Percentiles rank a stretch among this genome's conserved stretches.
phyloP scores from a whole-genome alignment of 2,888 invertebrate genomes.

The Leuctra nigra region DNA sequence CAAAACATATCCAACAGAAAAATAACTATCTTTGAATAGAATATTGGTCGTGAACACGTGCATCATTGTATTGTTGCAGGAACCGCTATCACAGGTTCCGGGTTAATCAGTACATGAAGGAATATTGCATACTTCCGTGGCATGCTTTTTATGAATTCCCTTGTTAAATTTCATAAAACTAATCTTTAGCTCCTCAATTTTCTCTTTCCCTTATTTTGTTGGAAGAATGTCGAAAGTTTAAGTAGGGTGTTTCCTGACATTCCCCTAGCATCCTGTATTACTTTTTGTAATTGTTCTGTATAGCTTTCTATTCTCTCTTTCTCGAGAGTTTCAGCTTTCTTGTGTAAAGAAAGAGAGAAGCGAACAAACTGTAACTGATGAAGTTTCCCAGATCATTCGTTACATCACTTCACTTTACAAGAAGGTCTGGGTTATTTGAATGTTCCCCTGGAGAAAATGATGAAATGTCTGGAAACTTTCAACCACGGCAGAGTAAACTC shows the following conservation, averaged over 20 bases:
- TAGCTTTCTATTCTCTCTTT: slow-evolving; percentile 1
- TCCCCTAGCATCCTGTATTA: not conserved
- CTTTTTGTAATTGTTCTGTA: not conserved
- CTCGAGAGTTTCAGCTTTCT: too few relatives aligned
- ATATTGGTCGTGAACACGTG: too few relatives aligned
- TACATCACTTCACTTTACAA: slow-evolving; percentile 7
- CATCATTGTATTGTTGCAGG: too few relatives aligned
- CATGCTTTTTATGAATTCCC: too few relatives aligned
- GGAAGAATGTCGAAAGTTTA: slow-evolving; percentile 4
- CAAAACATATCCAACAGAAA: too few relatives aligned
- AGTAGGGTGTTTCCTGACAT: not conserved
- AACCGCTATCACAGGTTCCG: too few relatives aligned
- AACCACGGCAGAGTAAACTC: slow-evolving; percentile 8
- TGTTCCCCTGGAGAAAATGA: not conserved
- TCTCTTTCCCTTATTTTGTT: slow-evolving; percentile 1
- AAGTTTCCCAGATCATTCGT: slow-evolving; percentile 13
- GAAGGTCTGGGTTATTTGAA: slow-evolving; percentile 1
- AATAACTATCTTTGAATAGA: too few relatives aligned
- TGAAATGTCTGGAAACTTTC: slow-evolving; percentile 13
- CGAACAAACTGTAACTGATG: slow-evolving; percentile 8
- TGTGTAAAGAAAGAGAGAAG: too few relatives aligned
- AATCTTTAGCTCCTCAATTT: not conserved
- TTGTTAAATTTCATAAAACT: slow-evolving; percentile 3
- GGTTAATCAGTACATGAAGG: too few relatives aligned
- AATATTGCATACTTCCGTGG: too few relatives aligned